Evolutionary conservation across 2,888 invertebrate species (phyloP).

Genomic region (Tenthredo mesomela): DNA sequence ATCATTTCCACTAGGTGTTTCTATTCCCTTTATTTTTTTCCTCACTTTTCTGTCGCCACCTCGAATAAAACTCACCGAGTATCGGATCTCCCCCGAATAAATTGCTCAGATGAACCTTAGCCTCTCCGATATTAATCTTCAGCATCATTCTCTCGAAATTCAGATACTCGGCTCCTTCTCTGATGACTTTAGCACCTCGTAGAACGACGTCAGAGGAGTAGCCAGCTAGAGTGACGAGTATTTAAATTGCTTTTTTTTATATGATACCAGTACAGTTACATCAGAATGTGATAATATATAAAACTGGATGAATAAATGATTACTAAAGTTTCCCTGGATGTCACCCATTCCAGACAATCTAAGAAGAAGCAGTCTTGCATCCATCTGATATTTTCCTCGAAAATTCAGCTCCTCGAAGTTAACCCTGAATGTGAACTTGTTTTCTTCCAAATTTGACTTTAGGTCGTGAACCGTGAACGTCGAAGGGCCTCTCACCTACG

Average conservation of each 20-base stretch:
- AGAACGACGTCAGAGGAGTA: conserved; percentile 84
- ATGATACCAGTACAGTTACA: neutral
- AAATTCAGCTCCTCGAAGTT: conserved; percentile 82
- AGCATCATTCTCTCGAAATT: conserved; percentile 84
- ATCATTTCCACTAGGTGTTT: neutral
- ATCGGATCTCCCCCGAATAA: conserved; percentile 85
- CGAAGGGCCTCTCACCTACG: conserved; percentile 72
- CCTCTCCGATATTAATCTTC: conserved; percentile 81
- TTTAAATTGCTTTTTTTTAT: conserved; percentile 25
- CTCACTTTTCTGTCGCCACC: neutral
- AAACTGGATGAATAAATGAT: conserved; percentile 68
- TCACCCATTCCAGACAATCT: conserved; percentile 84
- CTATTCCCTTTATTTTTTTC: neutral
- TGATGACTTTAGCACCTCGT: conserved; percentile 81
- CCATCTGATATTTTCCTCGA: conserved; percentile 85
- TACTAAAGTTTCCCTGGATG: conserved; percentile 85
- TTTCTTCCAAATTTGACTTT: conserved; percentile 81
- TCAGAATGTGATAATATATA: neutral
- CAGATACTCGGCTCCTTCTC: conserved; percentile 81
- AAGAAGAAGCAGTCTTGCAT: conserved; percentile 83
- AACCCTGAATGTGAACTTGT: conserved; percentile 83
- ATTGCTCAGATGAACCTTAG: conserved; percentile 83
- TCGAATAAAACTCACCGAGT: conserved; percentile 78
- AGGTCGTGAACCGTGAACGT: conserved; percentile 70
- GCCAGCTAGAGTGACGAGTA: conserved; percentile 78